Conservation (phyloP, 1,140 invertebrate species). For the Philopotamus ludificatus region DNA sequence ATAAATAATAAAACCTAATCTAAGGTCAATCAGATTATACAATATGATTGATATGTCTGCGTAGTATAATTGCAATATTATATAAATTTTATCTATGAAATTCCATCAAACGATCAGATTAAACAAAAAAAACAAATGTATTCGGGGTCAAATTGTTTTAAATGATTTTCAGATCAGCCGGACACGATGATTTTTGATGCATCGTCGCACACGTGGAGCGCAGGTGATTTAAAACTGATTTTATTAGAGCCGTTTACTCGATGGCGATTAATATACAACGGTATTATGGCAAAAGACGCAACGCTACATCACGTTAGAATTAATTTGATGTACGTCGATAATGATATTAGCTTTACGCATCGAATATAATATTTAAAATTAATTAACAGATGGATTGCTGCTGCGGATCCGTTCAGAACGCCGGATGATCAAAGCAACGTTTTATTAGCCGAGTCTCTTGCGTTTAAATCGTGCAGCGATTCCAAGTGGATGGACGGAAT, state of each 20-base stretch:
- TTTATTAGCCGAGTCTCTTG: constrained; percentile 57
- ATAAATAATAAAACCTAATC: too few species aligned
- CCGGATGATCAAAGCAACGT: constrained; percentile 54
- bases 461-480: constrained; percentile 56
- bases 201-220: constrained; percentile 50
- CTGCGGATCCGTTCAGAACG: constrained; percentile 51
- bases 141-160: too few species aligned
- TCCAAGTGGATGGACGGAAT: constrained; percentile 47
- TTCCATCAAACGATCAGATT: too few species aligned
- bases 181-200: constrained; percentile 48
- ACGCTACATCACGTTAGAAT: constrained; percentile 54
- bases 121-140: too few species aligned
- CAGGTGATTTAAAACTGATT: constrained; percentile 59
- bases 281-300: constrained; percentile 53
- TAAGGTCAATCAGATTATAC: too few species aligned
- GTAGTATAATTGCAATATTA: too few species aligned
- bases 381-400: constrained; percentile 60
- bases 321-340: constrained; percentile 50
- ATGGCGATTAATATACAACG: constrained; percentile 63
- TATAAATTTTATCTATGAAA: too few species aligned
- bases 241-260: constrained; percentile 54
- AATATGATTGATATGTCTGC: too few species aligned
- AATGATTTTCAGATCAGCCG: constrained; percentile 53
- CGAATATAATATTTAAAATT: constrained; percentile 1
- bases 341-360: too few species aligned